Evolutionary conservation across 1,140 invertebrate genomes (phyloP), one percentile per base, ranked within the genome.

Genomic region (Neomicropteryx cornuta): DNA sequence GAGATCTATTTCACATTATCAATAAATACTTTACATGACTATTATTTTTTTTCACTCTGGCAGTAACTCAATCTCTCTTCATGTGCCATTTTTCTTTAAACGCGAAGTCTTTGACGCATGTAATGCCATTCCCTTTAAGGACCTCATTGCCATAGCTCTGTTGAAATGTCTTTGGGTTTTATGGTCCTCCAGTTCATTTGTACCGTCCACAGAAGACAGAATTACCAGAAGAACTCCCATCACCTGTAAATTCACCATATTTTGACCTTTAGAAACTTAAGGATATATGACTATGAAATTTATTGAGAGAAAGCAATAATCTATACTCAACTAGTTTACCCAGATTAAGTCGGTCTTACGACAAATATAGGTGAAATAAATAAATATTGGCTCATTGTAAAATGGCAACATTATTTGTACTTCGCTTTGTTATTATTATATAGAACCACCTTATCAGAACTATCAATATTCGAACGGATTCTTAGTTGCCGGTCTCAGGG

Each of bases 71-170:
- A 36, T 33, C 21, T 18, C 20, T 18, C 36, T 47, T 53, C 63
- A 68, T 11, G 60, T 55, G 38, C 54, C 56, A 17, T 56, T 59
- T 50, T 66, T 68, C 46, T 65, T 67, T 2, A 60, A 52, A 18
- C 46, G 43, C 11, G 44, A 33, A 2, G 59, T 55, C 17, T 61
- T 47, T 0, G 58, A 38, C 31, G 53, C 56, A 18, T 58, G 41
- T 11, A 65, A 40, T 13, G 61, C 46, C 17, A 62, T 62, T 17
- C 78, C 70, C 19, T 76, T 70, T 17, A 89, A 67, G 33, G 81
- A 83, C 16, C 83, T 70, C 83, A 88, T 88, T 3, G 84, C 83
- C 80, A 88, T 84, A 2, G 84, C 82, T 35, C 84, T 70, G 62
- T 87, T 88, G 53, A 87, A 88, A 54, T 88, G 84, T 8, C 84